A percentile compares a stretch with the other conserved stretches of the same genome.
These are phyloP conservation scores for Empis livida DNA, from an alignment of 2,888 invertebrate species.

Conservation along the genomic window DNA sequence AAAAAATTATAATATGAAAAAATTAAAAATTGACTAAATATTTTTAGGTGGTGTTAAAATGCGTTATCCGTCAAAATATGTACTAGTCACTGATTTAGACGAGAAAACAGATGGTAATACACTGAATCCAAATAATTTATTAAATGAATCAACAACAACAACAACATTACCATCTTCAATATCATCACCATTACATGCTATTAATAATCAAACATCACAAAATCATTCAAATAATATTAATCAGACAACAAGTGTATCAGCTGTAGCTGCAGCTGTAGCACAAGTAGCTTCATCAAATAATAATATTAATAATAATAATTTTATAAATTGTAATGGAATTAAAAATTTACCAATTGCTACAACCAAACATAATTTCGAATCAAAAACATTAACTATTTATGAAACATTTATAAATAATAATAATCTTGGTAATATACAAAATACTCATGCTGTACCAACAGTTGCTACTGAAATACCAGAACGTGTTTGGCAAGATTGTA, in stretches of 20 bases:
- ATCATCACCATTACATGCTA: slow-evolving; percentile 14
- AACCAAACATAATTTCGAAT: neutral
- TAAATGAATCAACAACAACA: slow-evolving; percentile 16
- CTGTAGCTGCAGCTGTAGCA: slow-evolving; percentile 13
- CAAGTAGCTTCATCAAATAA: slow-evolving; percentile 5
- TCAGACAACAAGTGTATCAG: slow-evolving; percentile 7
- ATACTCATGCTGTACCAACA: slow-evolving; percentile 38
- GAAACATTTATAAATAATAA: slow-evolving; percentile 27
- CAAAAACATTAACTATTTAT: slow-evolving; percentile 14
- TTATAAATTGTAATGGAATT: neutral
- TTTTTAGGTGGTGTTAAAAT: slow-evolving; percentile 77
- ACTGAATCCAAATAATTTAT: slow-evolving; percentile 19
- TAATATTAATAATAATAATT: neutral
- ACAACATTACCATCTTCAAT: slow-evolving; percentile 10
- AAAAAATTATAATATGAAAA: slow-evolving; percentile 1
- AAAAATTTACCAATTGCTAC: neutral
- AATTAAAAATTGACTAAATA: slow-evolving; percentile 3
- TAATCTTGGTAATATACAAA: slow-evolving; percentile 31
- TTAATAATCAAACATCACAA: slow-evolving; percentile 6
- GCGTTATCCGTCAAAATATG: slow-evolving; percentile 92
- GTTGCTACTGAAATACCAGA: slow-evolving; percentile 50
- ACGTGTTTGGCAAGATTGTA: slow-evolving; percentile 63
- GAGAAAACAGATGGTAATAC: slow-evolving; percentile 30
- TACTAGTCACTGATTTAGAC: slow-evolving; percentile 80
- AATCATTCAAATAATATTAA: neutral